Base-by-base conservation (phyloP, 2,113 vertebrate species). In the Myotis brandtii region DNA sequence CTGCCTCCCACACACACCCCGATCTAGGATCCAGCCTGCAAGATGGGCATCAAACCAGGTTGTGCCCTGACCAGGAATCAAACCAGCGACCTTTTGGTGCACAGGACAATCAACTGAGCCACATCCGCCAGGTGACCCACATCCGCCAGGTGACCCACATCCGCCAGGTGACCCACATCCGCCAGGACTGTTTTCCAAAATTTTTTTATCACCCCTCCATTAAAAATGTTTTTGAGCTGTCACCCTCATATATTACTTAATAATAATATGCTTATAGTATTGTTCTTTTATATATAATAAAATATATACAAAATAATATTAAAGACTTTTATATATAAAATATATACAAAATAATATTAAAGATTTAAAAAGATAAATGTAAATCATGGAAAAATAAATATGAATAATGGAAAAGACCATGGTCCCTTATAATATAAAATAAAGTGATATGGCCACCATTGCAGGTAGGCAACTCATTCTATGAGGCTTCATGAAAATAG, bases 391-490 rank as follows among this genome's bases (percentile, higher is more conserved):
- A 75, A 75, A 92, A 76, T 75, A 84, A 67, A 80, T 32, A 67
- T 64, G 17, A 64, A 52, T 52, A 66, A 84, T 40, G 46, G 43
- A 84, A 91, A 91, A 83, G 43, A 92, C 11, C 70, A 75, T 9
- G 70, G 70, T 86, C 84, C 66, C 37, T 81, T n/a, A 90, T 6
- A 83, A 91, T 84, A 37, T 54, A 92, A 92, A 85, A 52, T 81
- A 64, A 40, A 93, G 43, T 81, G n/a, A 81, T 32, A 73, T 62
- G 52, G 16, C 59, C n/a, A 64, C 40, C 52, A 81, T 20, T 6
- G 43, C 4, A 64, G 40, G 52, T 25, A 81, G 52, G 77, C 20
- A 88, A 77, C 27, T 77, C 20, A 76, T 34, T 56, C 54, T 56
- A 54, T 54, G 46, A 76, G 70, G 34, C 16, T 92, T 76, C 59